Evolutionary conservation across 1,140 invertebrate species (phyloP), one percentile per base, ranked within the genome.

Genomic region (Steinernema feltiae): DNA sequence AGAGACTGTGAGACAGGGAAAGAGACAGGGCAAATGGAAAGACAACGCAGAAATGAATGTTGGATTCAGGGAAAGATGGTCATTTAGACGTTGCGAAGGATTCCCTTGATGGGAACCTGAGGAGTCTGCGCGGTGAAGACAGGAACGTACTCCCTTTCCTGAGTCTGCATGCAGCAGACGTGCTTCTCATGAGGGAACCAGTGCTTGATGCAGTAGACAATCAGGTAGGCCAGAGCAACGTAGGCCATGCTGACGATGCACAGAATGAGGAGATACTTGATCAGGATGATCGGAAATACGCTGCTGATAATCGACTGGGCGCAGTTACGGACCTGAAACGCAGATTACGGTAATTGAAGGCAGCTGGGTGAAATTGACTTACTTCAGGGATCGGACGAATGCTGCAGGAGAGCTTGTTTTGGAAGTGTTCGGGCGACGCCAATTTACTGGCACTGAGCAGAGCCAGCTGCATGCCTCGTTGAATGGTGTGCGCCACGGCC

Each of bases 211-310:
- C 78, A 85, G 76, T 78, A 84, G 41, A 81, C 78, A 69, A 84
- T 84, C 32, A 86, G 32, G 48, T 84, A 86, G 46, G 83, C 83
- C 7, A 86, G 48, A 30, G 71, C 75, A 35, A 84, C 76, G 63
- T 84, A 84, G 18, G 79, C 80, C 32, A 78, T 74, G 17, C 82
- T 85, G 12, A 84, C 32, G 15, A 85, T 31, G 32, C 79, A 78
- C 70, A 84, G 48, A 71, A 84, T 82, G 29, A 84, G 30, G 2
- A 84, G 70, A 69, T 82, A 84, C 75, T 84, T 86, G 69, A 84
- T 72, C 24, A 84, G 32, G 30, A 82, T 73, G 12, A 81, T 72
- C 32, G 83, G 81, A 71, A 84, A 80, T 29, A 86, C 73, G 15
- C 84, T 79, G 2, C 71, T 48, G 1, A 84, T 63, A 30, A 84